Percentiles rank a stretch among this genome's conserved stretches.
Conservation (phyloP, 2,113 vertebrate species). For the Notothenia rossii region DNA sequence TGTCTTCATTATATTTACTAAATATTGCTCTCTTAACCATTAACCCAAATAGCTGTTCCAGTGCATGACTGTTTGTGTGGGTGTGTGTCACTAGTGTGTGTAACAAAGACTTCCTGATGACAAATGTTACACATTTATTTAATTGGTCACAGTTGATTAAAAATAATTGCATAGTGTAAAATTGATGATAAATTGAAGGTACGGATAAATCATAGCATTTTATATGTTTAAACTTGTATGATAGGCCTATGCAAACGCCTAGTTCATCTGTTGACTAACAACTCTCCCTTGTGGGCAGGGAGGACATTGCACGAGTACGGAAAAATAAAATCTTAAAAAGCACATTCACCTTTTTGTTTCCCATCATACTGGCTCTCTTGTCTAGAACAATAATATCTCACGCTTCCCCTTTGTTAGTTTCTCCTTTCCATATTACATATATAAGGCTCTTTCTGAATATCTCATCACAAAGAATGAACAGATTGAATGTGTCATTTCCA, state of each 20-base stretch:
- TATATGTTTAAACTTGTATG: not conserved
- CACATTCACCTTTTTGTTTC: not conserved
- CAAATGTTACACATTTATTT: not conserved
- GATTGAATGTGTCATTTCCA: not conserved
- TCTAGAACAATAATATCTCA: not conserved
- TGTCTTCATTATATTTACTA: not conserved
- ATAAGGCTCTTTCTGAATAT: no score
- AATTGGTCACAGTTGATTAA: not conserved
- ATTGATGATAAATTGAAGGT: not conserved
- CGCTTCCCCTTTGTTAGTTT: not conserved
- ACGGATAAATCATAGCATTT: no score
- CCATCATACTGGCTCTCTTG: no score
- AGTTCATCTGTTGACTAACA: conserved; percentile 72
- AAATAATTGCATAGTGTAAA: not conserved
- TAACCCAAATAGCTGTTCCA: not conserved
- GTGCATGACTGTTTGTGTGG: not conserved
- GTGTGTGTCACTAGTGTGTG: not conserved
- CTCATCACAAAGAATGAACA: not conserved
- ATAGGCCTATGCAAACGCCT: not conserved
- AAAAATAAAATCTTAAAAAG: not conserved
- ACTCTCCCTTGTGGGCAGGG: conserved; percentile 79
- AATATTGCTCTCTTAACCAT: not conserved
- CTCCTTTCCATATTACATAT: not conserved
- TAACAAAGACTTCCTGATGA: not conserved
- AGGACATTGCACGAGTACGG: conserved; percentile 55